phyloP scores from a whole-genome alignment of 2,797 vertebrate genomes.

The Cossypha caffra region DNA sequence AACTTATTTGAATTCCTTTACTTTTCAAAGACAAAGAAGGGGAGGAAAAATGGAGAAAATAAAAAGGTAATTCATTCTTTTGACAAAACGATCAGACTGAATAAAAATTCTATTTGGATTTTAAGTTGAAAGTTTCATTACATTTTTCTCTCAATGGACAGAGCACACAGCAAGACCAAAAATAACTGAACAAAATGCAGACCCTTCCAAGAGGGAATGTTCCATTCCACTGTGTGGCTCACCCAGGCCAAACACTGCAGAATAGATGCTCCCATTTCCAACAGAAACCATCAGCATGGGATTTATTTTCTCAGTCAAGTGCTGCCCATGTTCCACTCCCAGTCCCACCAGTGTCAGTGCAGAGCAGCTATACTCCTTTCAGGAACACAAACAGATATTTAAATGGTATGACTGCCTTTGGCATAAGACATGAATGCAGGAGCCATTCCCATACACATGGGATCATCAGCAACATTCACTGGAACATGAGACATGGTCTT shows the following conservation, averaged over 20 bases:
- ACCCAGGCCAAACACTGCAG: not conserved
- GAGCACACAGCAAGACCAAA: not conserved
- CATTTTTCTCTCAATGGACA: not conserved
- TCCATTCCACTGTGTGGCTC: not conserved
- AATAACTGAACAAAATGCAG: not conserved
- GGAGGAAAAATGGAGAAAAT: not conserved
- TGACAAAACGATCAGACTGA: not conserved
- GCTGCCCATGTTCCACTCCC: not conserved
- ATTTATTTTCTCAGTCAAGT: not conserved
- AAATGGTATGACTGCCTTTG: not conserved
- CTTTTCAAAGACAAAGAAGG: not conserved
- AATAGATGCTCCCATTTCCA: not conserved
- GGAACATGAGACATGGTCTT: rapidly evolving
- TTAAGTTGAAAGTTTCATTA: not conserved
- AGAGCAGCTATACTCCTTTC: not conserved
- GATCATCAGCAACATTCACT: not conserved
- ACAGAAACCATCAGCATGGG: not conserved
- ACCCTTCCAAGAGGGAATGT: not conserved
- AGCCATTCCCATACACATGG: rapidly evolving
- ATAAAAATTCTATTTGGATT: not conserved
- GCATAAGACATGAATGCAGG: rapidly evolving
- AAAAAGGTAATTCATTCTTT: not conserved
- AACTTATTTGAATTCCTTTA: not conserved
- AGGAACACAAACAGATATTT: not conserved
- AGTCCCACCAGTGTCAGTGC: not conserved